Conservation (phyloP, 2,113 vertebrate genomes). For the Jacana jacana region DNA sequence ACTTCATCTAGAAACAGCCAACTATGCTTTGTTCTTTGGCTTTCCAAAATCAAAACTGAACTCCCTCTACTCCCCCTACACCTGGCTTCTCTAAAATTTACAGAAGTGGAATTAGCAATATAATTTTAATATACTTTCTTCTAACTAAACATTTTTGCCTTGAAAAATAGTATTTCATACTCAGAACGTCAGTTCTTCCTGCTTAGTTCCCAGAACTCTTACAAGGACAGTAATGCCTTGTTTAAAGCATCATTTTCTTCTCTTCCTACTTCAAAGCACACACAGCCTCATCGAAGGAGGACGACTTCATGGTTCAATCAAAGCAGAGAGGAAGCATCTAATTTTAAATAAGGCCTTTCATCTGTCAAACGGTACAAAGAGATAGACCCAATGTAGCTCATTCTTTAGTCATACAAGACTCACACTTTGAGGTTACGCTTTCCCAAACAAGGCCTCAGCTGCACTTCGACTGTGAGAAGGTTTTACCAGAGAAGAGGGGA, state of each 20-base stretch:
- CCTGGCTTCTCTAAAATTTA: not conserved
- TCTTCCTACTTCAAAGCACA: not conserved
- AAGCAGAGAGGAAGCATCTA: not conserved
- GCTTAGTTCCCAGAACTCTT: not conserved
- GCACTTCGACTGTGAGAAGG: not conserved
- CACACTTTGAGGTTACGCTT: not conserved
- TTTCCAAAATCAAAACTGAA: not conserved
- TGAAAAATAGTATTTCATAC: not conserved
- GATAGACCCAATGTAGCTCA: not conserved
- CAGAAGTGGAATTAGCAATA: not conserved
- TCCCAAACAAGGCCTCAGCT: not conserved
- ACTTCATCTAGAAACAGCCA: not conserved
- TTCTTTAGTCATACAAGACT: not conserved
- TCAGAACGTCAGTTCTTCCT: not conserved
- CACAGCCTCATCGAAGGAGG: rapidly evolving
- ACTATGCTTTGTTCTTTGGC: not conserved
- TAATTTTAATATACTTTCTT: not conserved
- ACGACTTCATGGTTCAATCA: not conserved
- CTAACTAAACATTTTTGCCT: not conserved
- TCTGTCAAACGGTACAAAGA: not conserved
- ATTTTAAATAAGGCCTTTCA: not conserved
- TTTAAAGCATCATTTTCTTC: not conserved
- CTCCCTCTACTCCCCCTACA: not conserved
- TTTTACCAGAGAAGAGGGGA: not conserved
- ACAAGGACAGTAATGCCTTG: not conserved